Evolutionary conservation across 2,888 invertebrate genomes (phyloP).

Genomic region (Dorcus hopei): DNA sequence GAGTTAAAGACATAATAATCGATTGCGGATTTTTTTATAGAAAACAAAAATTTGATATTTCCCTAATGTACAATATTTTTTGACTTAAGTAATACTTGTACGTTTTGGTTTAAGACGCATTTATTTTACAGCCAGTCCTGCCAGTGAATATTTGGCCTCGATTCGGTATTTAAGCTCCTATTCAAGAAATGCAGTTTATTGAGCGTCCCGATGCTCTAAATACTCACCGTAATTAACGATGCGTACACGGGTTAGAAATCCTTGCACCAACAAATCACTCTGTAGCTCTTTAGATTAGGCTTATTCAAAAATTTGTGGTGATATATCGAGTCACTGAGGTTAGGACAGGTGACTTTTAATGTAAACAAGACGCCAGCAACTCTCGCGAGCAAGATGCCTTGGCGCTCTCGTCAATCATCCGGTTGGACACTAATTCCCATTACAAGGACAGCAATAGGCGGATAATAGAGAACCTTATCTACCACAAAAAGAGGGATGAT

Average conservation of each 20-base stretch:
- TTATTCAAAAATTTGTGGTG: slow-evolving; percentile 26
- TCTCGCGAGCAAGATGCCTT: background rate
- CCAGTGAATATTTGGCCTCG: slow-evolving; percentile 8
- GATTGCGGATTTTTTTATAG: no score
- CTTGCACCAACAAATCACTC: slow-evolving; percentile 31
- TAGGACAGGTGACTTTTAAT: slow-evolving; percentile 22
- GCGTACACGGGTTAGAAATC: slow-evolving; percentile 24
- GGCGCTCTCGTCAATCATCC: slow-evolving; percentile 7
- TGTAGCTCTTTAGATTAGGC: slow-evolving; percentile 27
- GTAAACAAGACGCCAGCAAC: slow-evolving; percentile 22
- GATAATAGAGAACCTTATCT: background rate
- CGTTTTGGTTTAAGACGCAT: no score
- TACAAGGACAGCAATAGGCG: background rate
- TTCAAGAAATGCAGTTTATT: slow-evolving; percentile 9
- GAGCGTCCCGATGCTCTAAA: background rate
- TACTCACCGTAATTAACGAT: slow-evolving; percentile 9
- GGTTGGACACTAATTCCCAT: background rate
- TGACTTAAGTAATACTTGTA: no score
- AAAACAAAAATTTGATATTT: no score
- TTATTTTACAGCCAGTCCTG: no score
- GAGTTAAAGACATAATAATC: no score
- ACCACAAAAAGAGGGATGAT: slow-evolving; percentile 10
- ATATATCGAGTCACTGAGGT: slow-evolving; percentile 20
- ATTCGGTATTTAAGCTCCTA: slow-evolving; percentile 15
- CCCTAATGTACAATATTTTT: no score